Evolutionary conservation across 2,113 vertebrate species (phyloP).

Genomic region (Anser cygnoides): DNA sequence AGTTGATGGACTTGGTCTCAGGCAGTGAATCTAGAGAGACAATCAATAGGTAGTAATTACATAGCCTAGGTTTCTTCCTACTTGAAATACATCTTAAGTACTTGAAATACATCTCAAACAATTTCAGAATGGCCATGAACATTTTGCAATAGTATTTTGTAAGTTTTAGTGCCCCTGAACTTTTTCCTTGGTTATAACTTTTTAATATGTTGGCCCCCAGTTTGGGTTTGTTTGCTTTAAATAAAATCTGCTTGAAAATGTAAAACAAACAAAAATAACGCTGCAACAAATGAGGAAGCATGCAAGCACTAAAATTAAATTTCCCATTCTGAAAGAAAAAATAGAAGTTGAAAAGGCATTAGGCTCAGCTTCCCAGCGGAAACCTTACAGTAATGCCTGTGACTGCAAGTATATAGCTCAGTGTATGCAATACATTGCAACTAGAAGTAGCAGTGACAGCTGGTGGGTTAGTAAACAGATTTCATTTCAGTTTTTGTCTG

Average conservation of each 20-base stretch:
- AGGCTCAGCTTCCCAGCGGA: constrained; percentile 50
- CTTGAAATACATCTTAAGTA: neutral
- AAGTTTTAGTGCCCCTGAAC: neutral
- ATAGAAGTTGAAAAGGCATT: constrained; percentile 60
- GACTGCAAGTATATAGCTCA: constrained; percentile 13
- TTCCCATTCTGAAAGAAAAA: constrained; percentile 38
- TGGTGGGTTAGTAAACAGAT: constrained; percentile 76
- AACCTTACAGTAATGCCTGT: constrained; percentile 34
- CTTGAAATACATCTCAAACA: neutral
- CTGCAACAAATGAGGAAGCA: constrained; percentile 25
- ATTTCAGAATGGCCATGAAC: neutral
- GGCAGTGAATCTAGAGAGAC: neutral
- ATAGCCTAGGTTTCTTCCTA: neutral
- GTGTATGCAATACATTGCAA: constrained; percentile 32
- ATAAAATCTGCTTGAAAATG: constrained; percentile 19
- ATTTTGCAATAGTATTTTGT: neutral
- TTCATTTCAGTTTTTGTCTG: constrained; percentile 75
- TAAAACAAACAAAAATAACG: accelerated
- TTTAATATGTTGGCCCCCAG: neutral
- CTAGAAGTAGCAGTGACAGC: constrained; percentile 72
- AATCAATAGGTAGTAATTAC: neutral
- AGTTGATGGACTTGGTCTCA: neutral
- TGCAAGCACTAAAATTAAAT: constrained; percentile 36
- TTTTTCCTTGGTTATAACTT: neutral
- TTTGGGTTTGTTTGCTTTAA: constrained; percentile 27